These are phyloP conservation scores for Pediacus dermestoides DNA, from an alignment of 2,888 invertebrate genomes.

Conservation along the genomic window DNA sequence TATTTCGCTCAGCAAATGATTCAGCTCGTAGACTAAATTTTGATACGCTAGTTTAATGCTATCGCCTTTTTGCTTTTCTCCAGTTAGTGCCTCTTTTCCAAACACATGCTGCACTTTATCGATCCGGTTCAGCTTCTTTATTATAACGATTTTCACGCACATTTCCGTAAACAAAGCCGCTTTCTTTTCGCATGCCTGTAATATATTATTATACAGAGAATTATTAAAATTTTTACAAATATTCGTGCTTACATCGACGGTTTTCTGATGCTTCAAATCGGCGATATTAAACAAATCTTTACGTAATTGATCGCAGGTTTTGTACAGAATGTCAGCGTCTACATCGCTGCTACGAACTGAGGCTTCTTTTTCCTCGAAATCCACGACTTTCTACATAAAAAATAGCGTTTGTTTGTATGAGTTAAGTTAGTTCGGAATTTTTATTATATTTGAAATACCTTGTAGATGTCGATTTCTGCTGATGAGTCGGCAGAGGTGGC, in stretches of 20 bases:
- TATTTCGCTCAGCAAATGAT: conserved; percentile 92
- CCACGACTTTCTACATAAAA: conserved; percentile 59
- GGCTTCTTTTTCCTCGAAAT: conserved; percentile 73
- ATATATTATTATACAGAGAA: not conserved
- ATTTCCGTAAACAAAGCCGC: too few species aligned
- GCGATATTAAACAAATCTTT: conserved; percentile 66
- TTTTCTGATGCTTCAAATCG: conserved; percentile 59
- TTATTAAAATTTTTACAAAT: not conserved
- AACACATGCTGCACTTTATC: conserved; percentile 85
- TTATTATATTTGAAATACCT: conserved; percentile 47
- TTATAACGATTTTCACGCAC: conserved; percentile 41
- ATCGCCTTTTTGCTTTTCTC: conserved; percentile 85
- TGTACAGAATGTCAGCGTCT: conserved; percentile 65
- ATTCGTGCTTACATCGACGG: conserved; percentile 54
- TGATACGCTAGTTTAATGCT: conserved; percentile 86
- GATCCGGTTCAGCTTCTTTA: conserved; percentile 86
- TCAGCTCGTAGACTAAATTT: conserved; percentile 90
- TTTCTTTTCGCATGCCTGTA: too few species aligned
- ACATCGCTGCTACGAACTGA: conserved; percentile 60
- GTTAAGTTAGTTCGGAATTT: not conserved
- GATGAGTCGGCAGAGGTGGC: conserved; percentile 49
- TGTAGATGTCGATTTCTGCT: conserved; percentile 57
- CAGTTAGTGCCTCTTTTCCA: conserved; percentile 74
- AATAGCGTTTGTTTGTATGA: not conserved
- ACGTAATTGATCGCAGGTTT: conserved; percentile 68